Percentiles rank a stretch among this genome's conserved stretches.
Evolutionary conservation across 2,797 vertebrate species (phyloP).

Genomic region (Lycodopsis pacificus): DNA sequence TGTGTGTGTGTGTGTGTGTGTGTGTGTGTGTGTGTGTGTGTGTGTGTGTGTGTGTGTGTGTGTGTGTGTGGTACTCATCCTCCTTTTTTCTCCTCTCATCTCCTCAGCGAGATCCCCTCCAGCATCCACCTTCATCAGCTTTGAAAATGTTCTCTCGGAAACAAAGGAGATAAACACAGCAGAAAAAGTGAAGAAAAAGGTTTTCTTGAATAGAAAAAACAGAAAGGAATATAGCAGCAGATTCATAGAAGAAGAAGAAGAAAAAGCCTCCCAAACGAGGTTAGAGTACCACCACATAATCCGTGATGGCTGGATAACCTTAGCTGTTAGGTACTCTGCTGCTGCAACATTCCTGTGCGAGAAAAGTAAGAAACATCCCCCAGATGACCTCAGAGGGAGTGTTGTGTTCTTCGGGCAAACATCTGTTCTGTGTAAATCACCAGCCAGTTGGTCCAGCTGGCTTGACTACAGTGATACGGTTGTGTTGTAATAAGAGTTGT

Average conservation of each 20-base stretch:
- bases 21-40: conserved; percentile 12
- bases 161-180: conserved; percentile 61
- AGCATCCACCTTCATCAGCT: conserved; percentile 66
- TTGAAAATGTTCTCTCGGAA: conserved; percentile 63
- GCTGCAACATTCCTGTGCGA: conserved; percentile 7
- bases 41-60: conserved; percentile 23
- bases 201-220: background rate
- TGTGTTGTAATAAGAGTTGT: conserved; percentile 41
- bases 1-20: conserved; percentile 17
- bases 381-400: background rate
- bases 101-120: conserved; percentile 54
- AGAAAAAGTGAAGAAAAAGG: conserved; percentile 7
- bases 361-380: conserved; percentile 14
- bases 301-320: conserved; percentile 29
- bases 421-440: conserved; percentile 63
- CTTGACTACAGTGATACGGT: conserved; percentile 39
- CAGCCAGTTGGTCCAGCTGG: conserved; percentile 50
- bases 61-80: conserved; percentile 20
- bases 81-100: conserved; percentile 49
- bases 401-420: conserved; percentile 50
- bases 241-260: conserved; percentile 38
- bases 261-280: conserved; percentile 31
- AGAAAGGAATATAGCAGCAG: conserved; percentile 15
- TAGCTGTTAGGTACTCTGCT: conserved; percentile 16
- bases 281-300: conserved; percentile 30